Conservation (phyloP, 2,797 vertebrate genomes). For the Phoebastria nigripes region DNA sequence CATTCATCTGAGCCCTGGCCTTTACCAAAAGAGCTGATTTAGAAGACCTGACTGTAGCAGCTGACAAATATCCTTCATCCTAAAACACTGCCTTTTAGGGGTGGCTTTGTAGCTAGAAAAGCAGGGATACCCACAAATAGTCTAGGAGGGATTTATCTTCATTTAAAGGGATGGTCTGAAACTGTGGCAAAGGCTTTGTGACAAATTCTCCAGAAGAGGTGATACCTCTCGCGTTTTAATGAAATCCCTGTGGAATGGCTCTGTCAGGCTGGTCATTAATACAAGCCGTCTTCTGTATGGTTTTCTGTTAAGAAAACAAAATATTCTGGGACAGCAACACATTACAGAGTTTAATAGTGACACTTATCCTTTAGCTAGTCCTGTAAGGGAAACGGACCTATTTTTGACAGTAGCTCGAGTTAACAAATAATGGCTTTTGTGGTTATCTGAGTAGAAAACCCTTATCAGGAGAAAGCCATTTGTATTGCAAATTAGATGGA, state of each 20-base stretch:
- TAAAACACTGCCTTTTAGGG: not conserved
- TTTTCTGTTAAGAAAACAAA: not conserved
- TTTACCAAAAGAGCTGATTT: not conserved
- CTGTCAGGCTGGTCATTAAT: not conserved
- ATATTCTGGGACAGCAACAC: not conserved
- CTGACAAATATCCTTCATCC: not conserved
- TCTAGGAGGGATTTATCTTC: not conserved
- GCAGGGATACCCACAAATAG: not conserved
- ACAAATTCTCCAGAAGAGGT: not conserved
- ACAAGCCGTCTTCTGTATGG: not conserved
- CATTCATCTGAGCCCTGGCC: not conserved
- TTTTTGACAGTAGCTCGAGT: not conserved
- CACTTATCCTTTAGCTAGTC: not conserved
- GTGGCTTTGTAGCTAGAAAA: not conserved
- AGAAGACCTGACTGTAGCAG: not conserved
- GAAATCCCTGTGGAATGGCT: not conserved
- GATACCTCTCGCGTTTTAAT: not conserved
- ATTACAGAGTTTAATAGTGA: not conserved
- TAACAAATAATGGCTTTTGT: not conserved
- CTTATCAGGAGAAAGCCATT: not conserved
- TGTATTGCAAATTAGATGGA: slow-evolving; percentile 18
- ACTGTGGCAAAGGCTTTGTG: not conserved
- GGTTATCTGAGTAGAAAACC: not conserved
- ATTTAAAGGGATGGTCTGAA: not conserved
- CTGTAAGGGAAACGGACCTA: not conserved